Conservation (phyloP, 2,888 invertebrate genomes). For the Sinotaia quadrata region DNA sequence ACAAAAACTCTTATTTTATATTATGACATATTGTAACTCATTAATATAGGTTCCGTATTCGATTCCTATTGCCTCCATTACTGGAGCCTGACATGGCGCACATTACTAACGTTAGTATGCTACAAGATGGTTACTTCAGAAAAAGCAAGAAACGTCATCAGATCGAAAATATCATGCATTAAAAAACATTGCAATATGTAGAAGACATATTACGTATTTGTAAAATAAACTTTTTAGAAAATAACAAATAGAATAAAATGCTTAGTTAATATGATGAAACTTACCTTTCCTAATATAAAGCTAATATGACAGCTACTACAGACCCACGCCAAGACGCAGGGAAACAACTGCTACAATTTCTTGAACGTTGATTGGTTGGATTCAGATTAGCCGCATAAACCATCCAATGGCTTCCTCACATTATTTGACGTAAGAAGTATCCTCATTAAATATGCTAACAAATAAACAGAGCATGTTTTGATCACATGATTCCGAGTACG, state of each 20-base stretch:
- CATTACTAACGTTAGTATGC: neutral
- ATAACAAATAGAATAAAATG: neutral
- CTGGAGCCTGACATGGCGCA: conserved; percentile 26
- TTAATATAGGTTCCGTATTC: too few relatives aligned
- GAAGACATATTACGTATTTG: neutral
- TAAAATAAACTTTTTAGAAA: neutral
- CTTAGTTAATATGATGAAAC: too few relatives aligned
- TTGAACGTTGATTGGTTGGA: conserved; percentile 55
- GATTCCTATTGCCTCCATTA: conserved; percentile 25
- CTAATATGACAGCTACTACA: too few relatives aligned
- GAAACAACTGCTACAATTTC: conserved; percentile 26
- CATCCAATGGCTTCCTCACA: conserved; percentile 54
- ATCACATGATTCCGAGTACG: conserved; percentile 30
- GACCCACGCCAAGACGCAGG: conserved; percentile 28
- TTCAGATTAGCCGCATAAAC: conserved; percentile 52
- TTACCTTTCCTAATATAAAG: too few relatives aligned
- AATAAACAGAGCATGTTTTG: conserved; percentile 34
- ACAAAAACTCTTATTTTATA: too few relatives aligned
- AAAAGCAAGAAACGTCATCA: neutral
- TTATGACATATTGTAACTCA: too few relatives aligned
- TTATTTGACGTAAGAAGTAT: conserved; percentile 40
- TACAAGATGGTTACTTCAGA: too few relatives aligned
- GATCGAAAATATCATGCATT: neutral
- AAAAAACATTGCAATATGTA: neutral
- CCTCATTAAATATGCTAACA: conserved; percentile 43